phyloP scores from a whole-genome alignment of 2,888 invertebrate genomes.

The Argyresthia goedartella region DNA sequence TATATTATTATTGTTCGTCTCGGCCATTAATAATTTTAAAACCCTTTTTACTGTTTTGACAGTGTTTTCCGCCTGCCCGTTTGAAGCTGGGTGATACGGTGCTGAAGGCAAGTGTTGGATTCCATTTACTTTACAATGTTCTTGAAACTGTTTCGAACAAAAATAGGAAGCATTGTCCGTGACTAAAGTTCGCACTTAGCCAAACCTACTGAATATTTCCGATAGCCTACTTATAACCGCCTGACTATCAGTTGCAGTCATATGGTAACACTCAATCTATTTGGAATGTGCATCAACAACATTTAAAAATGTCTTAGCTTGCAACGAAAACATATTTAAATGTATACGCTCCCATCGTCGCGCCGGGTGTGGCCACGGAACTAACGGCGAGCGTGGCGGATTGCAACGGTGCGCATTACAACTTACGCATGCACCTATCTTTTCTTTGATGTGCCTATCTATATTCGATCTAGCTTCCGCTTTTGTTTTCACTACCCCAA shows the following conservation, averaged over 20 bases:
- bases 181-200: conserved; percentile 8
- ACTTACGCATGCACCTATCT: conserved; percentile 8
- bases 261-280: conserved; percentile 11
- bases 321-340: conserved; percentile 9
- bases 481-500: conserved; percentile 13
- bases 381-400: conserved; percentile 10
- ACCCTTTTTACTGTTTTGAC: conserved; percentile 13
- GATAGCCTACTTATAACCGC: conserved; percentile 6
- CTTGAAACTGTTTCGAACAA: conserved; percentile 6
- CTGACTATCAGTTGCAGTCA: conserved; percentile 5
- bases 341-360: conserved; percentile 8
- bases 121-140: conserved; percentile 8
- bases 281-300: conserved; percentile 9
- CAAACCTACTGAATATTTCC: conserved; percentile 10
- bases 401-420: conserved; percentile 7
- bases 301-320: conserved; percentile 6
- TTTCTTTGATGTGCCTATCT: conserved; percentile 10
- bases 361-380: conserved; percentile 9
- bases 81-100: conserved; percentile 11
- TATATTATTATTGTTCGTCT: neutral
- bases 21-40: conserved; percentile 8
- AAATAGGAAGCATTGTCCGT: conserved; percentile 13
- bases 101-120: conserved; percentile 11
- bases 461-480: conserved; percentile 8
- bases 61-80: conserved; percentile 13